These are phyloP conservation scores for Hystrix cristata DNA, from an alignment of 2,113 vertebrate species.

Conservation along the genomic window DNA sequence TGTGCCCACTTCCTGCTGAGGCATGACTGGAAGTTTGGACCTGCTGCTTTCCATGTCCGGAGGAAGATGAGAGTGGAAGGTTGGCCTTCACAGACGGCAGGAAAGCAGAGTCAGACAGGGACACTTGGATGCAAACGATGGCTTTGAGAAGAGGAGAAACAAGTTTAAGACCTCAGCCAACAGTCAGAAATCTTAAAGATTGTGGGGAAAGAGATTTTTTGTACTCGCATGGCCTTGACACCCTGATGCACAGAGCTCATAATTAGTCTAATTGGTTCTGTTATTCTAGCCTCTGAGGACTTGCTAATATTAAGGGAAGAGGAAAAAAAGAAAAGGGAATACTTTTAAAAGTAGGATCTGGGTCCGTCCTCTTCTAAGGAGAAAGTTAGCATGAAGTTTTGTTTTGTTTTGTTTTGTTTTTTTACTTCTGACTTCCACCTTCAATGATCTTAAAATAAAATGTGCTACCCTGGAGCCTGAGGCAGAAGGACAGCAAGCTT, in stretches of 20 bases:
- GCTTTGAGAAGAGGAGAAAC: not conserved
- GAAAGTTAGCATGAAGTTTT: not conserved
- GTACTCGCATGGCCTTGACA: not conserved
- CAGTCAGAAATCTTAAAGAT: too few relatives aligned
- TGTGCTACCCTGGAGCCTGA: too few relatives aligned
- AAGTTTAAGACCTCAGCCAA: not conserved
- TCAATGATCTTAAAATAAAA: not conserved
- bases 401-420: not conserved
- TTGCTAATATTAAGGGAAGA: not conserved
- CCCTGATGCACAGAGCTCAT: not conserved
- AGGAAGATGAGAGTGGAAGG: too few relatives aligned
- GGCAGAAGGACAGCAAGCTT: too few relatives aligned
- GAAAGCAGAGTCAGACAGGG: not conserved
- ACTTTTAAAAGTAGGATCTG: not conserved
- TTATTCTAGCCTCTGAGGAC: not conserved
- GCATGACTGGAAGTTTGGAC: not conserved
- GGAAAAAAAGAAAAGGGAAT: too few relatives aligned
- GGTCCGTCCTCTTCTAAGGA: not conserved
- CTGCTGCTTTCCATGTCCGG: not conserved
- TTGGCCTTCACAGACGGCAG: not conserved
- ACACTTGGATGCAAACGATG: not conserved
- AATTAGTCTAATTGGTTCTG: not conserved
- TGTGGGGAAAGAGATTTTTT: not conserved
- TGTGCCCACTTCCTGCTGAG: not conserved
- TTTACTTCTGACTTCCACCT: not conserved